These are phyloP conservation scores for Frankliniella fusca DNA, from an alignment of 2,888 invertebrate genomes.

Conservation along the genomic window DNA sequence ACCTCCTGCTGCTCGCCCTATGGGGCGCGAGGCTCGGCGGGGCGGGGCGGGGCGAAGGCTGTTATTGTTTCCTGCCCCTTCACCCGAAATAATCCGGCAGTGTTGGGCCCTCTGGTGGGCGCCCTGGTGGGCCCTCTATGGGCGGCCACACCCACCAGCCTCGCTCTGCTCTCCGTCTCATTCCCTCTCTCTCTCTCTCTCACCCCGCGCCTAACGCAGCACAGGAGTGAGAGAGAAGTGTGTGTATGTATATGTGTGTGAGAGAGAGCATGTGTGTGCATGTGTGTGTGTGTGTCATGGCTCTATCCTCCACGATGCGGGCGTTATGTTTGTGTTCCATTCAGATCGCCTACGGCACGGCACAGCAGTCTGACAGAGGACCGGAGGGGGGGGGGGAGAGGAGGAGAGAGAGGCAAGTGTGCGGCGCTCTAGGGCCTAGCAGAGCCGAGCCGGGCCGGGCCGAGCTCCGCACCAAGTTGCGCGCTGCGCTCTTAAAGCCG, in stretches of 20 bases:
- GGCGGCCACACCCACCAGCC: neutral
- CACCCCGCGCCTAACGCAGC: neutral
- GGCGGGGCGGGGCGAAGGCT: neutral
- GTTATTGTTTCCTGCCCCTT: constrained; percentile 22
- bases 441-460: too few relatives aligned
- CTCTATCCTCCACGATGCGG: neutral
- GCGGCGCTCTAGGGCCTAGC: too few relatives aligned
- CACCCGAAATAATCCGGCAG: constrained; percentile 23
- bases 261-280: too few relatives aligned
- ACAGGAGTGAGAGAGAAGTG: too few relatives aligned
- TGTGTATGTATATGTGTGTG: too few relatives aligned
- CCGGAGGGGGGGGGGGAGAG: neutral
- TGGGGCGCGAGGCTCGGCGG: neutral
- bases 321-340: constrained; percentile 26
- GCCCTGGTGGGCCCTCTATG: too few relatives aligned
- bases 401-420: neutral
- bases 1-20: neutral
- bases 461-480: too few relatives aligned
- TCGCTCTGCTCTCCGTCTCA: neutral
- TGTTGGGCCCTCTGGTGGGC: neutral
- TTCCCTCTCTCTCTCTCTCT: neutral
- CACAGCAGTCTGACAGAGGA: neutral
- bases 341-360: neutral
- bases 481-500: constrained; percentile 14
- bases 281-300: too few relatives aligned